phyloP scores from a whole-genome alignment of 2,888 invertebrate genomes.

The Drosophila bunnanda region DNA sequence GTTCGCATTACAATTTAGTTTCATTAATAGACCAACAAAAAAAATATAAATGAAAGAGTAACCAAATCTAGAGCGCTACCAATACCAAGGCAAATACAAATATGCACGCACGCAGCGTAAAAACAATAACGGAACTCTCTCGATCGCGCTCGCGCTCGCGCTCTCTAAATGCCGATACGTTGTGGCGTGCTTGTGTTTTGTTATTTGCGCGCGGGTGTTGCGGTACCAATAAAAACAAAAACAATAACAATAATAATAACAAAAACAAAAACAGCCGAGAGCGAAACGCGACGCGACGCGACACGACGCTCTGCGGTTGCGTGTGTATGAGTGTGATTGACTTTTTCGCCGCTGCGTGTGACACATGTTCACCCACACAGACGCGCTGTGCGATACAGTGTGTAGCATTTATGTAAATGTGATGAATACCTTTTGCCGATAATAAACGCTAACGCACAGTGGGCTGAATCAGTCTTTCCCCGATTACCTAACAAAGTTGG shows the following conservation, averaged over 20 bases:
- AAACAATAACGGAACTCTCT: slow-evolving; percentile 66
- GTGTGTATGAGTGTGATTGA: slow-evolving; percentile 68
- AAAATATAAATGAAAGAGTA: slow-evolving; percentile 22
- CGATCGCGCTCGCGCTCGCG: slow-evolving; percentile 10
- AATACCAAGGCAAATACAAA: slow-evolving; percentile 4
- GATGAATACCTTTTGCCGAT: slow-evolving; percentile 51
- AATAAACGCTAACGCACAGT: slow-evolving; percentile 41
- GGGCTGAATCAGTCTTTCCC: not conserved
- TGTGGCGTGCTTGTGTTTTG: slow-evolving; percentile 58
- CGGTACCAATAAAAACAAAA: slow-evolving; percentile 32
- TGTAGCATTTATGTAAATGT: slow-evolving; percentile 42
- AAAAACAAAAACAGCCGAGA: slow-evolving; percentile 38
- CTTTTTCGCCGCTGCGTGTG: slow-evolving; percentile 70
- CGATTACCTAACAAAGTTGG: slow-evolving; percentile 10
- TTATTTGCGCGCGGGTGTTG: slow-evolving; percentile 76
- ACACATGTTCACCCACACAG: slow-evolving; percentile 63
- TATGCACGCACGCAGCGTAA: slow-evolving; percentile 50
- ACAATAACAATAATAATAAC: slow-evolving; percentile 27
- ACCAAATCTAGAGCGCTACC: slow-evolving; percentile 30
- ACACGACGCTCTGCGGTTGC: slow-evolving; percentile 32
- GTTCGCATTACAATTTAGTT: slow-evolving; percentile 73
- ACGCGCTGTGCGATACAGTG: slow-evolving; percentile 12
- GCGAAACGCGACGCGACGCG: slow-evolving; percentile 10
- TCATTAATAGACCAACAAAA: slow-evolving; percentile 65
- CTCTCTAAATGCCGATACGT: slow-evolving; percentile 62